Conservation (phyloP, 2,113 vertebrate species). For the Tichodroma muraria region DNA sequence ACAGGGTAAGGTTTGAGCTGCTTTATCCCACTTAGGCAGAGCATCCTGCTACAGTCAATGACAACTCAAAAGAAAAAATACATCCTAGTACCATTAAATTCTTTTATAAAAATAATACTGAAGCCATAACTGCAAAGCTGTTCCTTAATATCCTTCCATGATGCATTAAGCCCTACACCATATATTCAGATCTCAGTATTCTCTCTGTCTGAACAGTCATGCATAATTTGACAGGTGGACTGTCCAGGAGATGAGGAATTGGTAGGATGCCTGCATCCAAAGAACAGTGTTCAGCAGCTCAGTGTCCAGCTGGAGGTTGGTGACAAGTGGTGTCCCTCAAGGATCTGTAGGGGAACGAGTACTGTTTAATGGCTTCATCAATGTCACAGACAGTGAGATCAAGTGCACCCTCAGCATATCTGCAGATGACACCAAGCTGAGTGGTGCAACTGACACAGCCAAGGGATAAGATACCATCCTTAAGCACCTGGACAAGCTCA, state of each 20-base stretch:
- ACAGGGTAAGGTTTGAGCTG: not conserved
- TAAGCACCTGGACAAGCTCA: not conserved
- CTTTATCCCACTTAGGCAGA: not conserved
- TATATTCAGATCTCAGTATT: not conserved
- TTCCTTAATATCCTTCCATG: not conserved
- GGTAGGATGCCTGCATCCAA: not conserved
- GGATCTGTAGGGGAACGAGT: accelerated
- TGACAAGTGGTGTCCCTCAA: not conserved
- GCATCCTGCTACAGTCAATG: not conserved
- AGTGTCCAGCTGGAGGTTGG: not conserved
- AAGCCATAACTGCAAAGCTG: not conserved
- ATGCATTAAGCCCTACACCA: not conserved
- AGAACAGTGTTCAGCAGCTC: not conserved
- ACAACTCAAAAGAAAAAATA: not conserved
- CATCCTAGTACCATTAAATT: not conserved
- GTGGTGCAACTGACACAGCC: not conserved
- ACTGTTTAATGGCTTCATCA: not conserved
- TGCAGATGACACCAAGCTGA: not conserved
- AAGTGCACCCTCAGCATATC: not conserved
- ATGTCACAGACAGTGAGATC: not conserved
- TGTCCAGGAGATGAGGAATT: not conserved
- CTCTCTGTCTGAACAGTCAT: not conserved
- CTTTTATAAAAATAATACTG: not conserved
- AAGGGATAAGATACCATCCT: not conserved
- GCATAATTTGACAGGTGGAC: not conserved